Base-by-base conservation (phyloP, 2,888 invertebrate genomes). In the Elegia similella region DNA sequence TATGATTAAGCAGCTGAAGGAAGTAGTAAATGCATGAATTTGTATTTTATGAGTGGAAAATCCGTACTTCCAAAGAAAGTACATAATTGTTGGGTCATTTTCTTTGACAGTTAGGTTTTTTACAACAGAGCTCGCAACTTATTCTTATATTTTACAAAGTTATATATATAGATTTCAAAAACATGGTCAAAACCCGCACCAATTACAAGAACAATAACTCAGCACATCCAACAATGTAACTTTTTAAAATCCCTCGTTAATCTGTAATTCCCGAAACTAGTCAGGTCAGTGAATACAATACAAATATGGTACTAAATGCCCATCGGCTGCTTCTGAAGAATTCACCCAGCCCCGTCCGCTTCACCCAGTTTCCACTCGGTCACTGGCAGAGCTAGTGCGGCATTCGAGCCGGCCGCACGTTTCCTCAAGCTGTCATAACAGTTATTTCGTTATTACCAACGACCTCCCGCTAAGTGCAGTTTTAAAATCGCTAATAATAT, bases 401-500 rank as follows among this genome's bases (percentile, higher is more conserved):
- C 55, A 44, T 29, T 17, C 32, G 48, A 29, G 15, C 42, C 52
- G 52, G 17, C 46, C 54, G 59, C 59, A 56, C 57, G 44, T 57
- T 42, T 47, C 38, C 10, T 16, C 47, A 23, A 55, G 44, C 16
- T 44, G 16, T 46, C 44, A 34, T 17, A 44, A 15, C 34, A 38
- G 32, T 34, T 34, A 34, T 17, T 50, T 50, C 50, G 16, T 50
- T 32, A 29, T 53, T 30, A n/a, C 43, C 42, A 48, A 12, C 38
- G 38, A 72, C 74, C 84, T 69, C 84, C 77, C 82, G 82, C 84
- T 67, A 68, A 77, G 83, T 69, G 63, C 68, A 71, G 59, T 65
- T 72, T 66, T 59, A 69, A 71, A 69, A 67, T 58, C 56, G 64
- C 76, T 78, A 79, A 69, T 76, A 72, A 78, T 80, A 81, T 69